phyloP scores from a whole-genome alignment of 53 echinoderm and acorn worm genomes.

The Pentamera pediparva region DNA sequence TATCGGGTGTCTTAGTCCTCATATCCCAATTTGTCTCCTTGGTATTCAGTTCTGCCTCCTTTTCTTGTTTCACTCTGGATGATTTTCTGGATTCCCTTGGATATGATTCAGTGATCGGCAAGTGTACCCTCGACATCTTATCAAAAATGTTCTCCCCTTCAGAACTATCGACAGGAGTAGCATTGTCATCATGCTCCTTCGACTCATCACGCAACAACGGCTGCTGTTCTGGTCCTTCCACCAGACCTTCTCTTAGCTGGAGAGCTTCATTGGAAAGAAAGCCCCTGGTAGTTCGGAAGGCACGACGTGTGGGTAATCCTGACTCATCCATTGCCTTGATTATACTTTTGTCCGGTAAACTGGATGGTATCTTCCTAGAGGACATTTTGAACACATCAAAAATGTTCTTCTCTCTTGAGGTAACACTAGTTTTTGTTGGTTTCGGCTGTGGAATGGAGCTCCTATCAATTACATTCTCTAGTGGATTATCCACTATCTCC shows the following conservation, averaged over 20 bases:
- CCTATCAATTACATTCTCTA: background rate
- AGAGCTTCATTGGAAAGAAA: background rate
- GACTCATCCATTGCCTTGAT: background rate
- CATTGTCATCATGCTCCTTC: too few species aligned
- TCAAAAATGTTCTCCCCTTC: too few species aligned
- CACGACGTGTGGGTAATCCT: background rate
- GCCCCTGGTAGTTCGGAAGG: background rate
- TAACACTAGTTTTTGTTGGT: too few species aligned
- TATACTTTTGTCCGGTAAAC: background rate
- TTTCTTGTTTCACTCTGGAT: too few species aligned
- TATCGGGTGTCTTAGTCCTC: too few species aligned
- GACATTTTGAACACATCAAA: conserved; percentile 27
- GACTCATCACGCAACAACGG: too few species aligned
- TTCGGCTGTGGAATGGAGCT: background rate
- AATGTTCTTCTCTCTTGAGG: conserved; percentile 8
- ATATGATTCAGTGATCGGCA: too few species aligned
- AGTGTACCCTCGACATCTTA: too few species aligned
- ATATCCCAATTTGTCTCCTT: too few species aligned
- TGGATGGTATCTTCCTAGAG: background rate
- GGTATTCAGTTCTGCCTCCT: too few species aligned
- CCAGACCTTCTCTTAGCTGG: background rate
- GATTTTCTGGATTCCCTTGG: too few species aligned
- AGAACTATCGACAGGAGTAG: too few species aligned
- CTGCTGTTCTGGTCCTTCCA: background rate
- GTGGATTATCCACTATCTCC: background rate